A percentile compares a stretch with the other conserved stretches of the same genome.
Conservation (phyloP, 2,113 vertebrate genomes). For the Callorhinus ursinus region DNA sequence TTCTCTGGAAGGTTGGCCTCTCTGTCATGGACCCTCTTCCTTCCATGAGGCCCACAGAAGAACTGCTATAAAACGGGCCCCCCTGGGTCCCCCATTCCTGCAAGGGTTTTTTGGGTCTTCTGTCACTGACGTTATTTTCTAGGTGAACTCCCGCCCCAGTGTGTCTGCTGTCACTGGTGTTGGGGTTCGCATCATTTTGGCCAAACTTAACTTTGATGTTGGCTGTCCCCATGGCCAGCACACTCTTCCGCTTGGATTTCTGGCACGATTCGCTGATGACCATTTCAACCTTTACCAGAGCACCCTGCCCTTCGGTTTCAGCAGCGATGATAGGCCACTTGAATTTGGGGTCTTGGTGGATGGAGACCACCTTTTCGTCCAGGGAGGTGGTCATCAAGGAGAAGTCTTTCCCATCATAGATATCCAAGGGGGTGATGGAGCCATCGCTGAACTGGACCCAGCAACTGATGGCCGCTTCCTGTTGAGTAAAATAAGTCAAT, state of each 20-base stretch:
- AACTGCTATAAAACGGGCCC: slow-evolving; percentile 71
- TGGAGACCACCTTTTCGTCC: slow-evolving; percentile 92
- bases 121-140: slow-evolving; percentile 78
- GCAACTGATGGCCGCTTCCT: slow-evolving; percentile 94
- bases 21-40: slow-evolving; percentile 87
- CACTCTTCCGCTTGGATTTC: slow-evolving; percentile 94
- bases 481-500: not conserved
- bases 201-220: slow-evolving; percentile 92
- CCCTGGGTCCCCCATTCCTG: slow-evolving; percentile 72
- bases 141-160: slow-evolving; percentile 73
- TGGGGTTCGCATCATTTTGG: slow-evolving; percentile 78
- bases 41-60: slow-evolving; percentile 85
- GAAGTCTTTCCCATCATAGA: slow-evolving; percentile 92
- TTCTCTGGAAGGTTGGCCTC: slow-evolving; percentile 84
- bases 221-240: slow-evolving; percentile 90
- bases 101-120: slow-evolving; percentile 73
- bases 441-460: slow-evolving; percentile 97
- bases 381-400: slow-evolving; percentile 89
- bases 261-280: slow-evolving; percentile 93
- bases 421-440: slow-evolving; percentile 92
- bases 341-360: slow-evolving; percentile 86
- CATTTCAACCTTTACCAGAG: slow-evolving; percentile 92
- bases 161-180: slow-evolving; percentile 77
- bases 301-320: slow-evolving; percentile 91
- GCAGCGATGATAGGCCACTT: slow-evolving; percentile 89